Percentiles rank a stretch among this genome's conserved stretches.
Evolutionary conservation across 2,113 vertebrate genomes (phyloP).

Genomic region (Elgaria multicarinata): DNA sequence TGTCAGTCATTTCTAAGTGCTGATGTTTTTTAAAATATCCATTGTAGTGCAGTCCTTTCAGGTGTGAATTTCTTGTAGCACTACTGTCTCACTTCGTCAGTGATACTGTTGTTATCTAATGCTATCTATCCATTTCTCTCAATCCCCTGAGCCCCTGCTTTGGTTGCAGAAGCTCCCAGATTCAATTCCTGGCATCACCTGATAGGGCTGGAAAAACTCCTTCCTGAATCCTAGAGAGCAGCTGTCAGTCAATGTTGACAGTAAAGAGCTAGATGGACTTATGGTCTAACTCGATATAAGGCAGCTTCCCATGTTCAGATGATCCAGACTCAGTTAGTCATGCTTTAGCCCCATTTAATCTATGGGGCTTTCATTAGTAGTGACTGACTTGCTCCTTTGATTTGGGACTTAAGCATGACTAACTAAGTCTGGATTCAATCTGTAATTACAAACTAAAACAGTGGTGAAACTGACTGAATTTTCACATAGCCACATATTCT

Average conservation of each 20-base stretch:
- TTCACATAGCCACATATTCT: not conserved
- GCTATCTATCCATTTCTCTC: not conserved
- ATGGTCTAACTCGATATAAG: too few species aligned
- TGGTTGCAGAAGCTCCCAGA: too few species aligned
- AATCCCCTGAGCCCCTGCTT: not conserved
- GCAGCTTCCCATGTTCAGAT: too few species aligned
- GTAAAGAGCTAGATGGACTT: too few species aligned
- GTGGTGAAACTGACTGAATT: not conserved
- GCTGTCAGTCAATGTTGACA: too few species aligned
- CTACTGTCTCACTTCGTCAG: not conserved
- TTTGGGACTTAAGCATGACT: not conserved
- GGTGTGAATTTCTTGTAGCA: not conserved
- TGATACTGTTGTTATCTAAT: too few species aligned
- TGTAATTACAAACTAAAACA: not conserved
- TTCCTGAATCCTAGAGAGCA: too few species aligned
- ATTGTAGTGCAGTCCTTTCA: not conserved
- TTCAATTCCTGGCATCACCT: too few species aligned
- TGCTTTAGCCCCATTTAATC: not conserved
- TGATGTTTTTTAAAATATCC: not conserved
- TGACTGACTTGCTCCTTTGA: not conserved
- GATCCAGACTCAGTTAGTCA: not conserved
- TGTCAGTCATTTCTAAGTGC: not conserved
- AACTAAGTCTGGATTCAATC: too few species aligned
- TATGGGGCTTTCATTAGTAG: not conserved
- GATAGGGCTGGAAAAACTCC: too few species aligned